Evolutionary conservation across 2,888 invertebrate genomes (phyloP).

Genomic region (Drosophila mayaguana): DNA sequence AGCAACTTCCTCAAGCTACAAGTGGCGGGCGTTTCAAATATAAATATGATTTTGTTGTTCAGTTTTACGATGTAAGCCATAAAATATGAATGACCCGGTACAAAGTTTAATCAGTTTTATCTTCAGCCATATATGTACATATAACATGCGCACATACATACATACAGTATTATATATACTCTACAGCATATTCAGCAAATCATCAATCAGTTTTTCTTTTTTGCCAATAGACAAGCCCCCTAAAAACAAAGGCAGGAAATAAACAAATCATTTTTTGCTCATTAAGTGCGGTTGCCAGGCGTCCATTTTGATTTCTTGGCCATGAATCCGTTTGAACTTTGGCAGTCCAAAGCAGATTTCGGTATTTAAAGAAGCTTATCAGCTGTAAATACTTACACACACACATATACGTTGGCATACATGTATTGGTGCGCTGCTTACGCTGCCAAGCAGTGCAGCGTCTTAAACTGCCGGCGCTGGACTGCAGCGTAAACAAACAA

Average conservation of each 20-base stretch:
- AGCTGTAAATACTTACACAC: background rate
- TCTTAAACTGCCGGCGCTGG: background rate
- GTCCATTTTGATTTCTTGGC: conserved; percentile 20
- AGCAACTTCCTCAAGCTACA: conserved; percentile 26
- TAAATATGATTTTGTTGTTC: conserved; percentile 2
- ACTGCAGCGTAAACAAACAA: conserved; percentile 22
- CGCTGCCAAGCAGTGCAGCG: conserved; percentile 14
- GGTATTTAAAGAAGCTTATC: conserved; percentile 14
- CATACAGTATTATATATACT: background rate
- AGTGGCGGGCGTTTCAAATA: conserved; percentile 3
- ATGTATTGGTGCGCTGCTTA: background rate
- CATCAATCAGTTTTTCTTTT: background rate
- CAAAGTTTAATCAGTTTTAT: conserved; percentile 26
- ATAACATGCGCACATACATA: background rate
- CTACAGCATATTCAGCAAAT: background rate
- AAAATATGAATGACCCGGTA: conserved; percentile 15
- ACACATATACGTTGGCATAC: background rate
- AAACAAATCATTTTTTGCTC: background rate
- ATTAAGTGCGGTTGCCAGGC: conserved; percentile 28
- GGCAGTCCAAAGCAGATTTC: conserved; percentile 2
- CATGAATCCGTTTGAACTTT: conserved; percentile 32
- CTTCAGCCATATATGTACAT: background rate
- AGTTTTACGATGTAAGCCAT: conserved; percentile 43
- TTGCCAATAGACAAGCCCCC: conserved; percentile 47
- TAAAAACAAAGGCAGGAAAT: conserved; percentile 6